Percentiles rank a stretch among this genome's conserved stretches.
These are phyloP conservation scores for Galaxias olidus DNA, from an alignment of 2,797 vertebrate species.

Conservation along the genomic window DNA sequence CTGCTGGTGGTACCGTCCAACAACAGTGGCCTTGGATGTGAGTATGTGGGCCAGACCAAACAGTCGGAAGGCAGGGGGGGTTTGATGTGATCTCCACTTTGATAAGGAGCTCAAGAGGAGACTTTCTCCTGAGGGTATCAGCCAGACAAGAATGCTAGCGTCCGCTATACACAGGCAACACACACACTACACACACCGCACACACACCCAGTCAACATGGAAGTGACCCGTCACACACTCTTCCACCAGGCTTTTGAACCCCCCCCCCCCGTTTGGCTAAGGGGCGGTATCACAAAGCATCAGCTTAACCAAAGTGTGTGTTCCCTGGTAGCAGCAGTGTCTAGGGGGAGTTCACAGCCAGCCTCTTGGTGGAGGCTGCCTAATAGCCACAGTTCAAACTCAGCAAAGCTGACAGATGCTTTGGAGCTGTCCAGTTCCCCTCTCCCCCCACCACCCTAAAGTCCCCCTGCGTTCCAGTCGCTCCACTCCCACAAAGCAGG, in stretches of 20 bases:
- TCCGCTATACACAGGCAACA: too few species aligned
- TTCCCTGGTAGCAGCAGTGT: too few species aligned
- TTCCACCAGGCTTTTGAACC: too few species aligned
- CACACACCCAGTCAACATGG: too few species aligned
- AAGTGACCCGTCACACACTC: too few species aligned
- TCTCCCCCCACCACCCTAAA: conserved; percentile 27
- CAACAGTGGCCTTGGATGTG: conserved; percentile 88
- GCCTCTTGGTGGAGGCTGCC: not conserved
- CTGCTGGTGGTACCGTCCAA: conserved; percentile 93
- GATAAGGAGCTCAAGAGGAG: not conserved
- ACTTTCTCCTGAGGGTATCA: too few species aligned
- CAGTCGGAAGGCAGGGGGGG: not conserved
- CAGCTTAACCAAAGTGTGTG: too few species aligned
- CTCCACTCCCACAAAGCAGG: conserved; percentile 27
- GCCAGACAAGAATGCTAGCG: too few species aligned
- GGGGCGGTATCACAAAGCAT: too few species aligned
- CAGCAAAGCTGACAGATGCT: conserved; percentile 66
- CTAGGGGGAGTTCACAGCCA: not conserved
- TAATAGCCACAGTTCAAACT: conserved; percentile 47
- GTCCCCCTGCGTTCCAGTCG: conserved; percentile 22
- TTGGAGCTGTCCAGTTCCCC: conserved; percentile 32
- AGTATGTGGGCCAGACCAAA: conserved; percentile 42
- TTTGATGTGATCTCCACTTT: not conserved
- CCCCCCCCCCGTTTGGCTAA: too few species aligned
- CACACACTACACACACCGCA: too few species aligned